Conservation (phyloP, 92 coral and sea anemone genomes). For the Porites evermanni region DNA sequence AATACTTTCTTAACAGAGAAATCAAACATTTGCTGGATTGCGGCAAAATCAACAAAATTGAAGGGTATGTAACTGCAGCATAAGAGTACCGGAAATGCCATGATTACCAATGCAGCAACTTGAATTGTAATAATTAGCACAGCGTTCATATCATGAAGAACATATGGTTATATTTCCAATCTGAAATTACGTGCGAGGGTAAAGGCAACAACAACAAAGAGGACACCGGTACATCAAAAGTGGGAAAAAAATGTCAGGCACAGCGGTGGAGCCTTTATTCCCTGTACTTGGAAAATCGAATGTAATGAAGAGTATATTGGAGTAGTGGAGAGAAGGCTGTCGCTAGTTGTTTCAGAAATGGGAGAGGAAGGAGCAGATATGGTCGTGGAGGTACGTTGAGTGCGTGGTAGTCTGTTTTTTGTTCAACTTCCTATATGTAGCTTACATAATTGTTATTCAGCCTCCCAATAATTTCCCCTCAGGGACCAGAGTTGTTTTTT, state of each 20-base stretch:
- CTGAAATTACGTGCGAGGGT: background rate
- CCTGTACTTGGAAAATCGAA: background rate
- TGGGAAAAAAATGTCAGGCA: background rate
- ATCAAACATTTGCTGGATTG: background rate
- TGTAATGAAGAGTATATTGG: background rate
- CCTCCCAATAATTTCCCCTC: background rate
- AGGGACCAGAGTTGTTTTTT: background rate
- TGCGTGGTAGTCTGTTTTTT: background rate
- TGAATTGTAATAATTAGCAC: background rate
- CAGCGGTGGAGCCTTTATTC: background rate
- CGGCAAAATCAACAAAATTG: conserved; percentile 1
- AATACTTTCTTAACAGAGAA: conserved; percentile 6
- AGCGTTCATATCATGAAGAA: background rate
- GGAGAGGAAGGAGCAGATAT: background rate
- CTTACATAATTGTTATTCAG: background rate
- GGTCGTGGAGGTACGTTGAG: background rate
- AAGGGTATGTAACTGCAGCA: background rate
- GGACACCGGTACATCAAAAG: background rate
- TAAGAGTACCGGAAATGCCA: background rate
- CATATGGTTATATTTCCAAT: background rate
- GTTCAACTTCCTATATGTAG: background rate
- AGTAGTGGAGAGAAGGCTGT: background rate
- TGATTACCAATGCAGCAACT: background rate
- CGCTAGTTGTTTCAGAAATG: background rate
- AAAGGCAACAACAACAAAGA: background rate